Evolutionary conservation across 2,888 invertebrate genomes (phyloP), one percentile per base, ranked within the genome.

Genomic region (Oegoconia quadripuncta): DNA sequence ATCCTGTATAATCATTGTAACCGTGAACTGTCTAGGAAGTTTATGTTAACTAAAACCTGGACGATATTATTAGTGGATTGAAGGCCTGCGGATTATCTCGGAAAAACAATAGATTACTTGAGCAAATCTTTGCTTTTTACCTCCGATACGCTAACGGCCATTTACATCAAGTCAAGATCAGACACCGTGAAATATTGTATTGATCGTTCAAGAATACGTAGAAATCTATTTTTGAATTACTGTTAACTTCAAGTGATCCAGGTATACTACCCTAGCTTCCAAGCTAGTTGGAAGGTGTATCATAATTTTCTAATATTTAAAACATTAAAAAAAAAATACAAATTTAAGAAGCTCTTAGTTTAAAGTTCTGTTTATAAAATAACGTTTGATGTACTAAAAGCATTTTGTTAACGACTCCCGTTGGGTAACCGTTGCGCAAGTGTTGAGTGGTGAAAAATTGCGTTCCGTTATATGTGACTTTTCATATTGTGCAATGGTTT

Each of bases 1-100:
- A 3, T 23, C 23, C 9, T 23, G 7, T 23, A 23, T 8, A 6
- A 23, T 12, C 27, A 8, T 14, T 50, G 37, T 44, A 64, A 59
- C 75, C 69, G 54, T 75, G 72, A 74, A 65, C 52, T 64, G 71
- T 72, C 71, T 52, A 64, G 68, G 66, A 74, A 74, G 64, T 65
- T 61, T 58, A 53, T 44, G 42, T 45, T 37, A 41, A 50, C 22
- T 9, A n/a, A 16, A 16, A n/a, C 30, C 27, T 3, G 6, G 14
- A 13, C 22, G 9, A 22, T 7, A 27, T 13, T 27, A 25, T 9
- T 25, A 20, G 20, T 7, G 20, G 25, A 25, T 25, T 13, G 13
- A 12, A 27, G 27, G 27, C 13, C 27, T 27, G 7, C 8, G 16
- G 16, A 11, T 17, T 9, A 29, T 9, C 5, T 29, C 14, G n/a